phyloP scores from a whole-genome alignment of 2,797 vertebrate species.

The Amblyraja radiata region DNA sequence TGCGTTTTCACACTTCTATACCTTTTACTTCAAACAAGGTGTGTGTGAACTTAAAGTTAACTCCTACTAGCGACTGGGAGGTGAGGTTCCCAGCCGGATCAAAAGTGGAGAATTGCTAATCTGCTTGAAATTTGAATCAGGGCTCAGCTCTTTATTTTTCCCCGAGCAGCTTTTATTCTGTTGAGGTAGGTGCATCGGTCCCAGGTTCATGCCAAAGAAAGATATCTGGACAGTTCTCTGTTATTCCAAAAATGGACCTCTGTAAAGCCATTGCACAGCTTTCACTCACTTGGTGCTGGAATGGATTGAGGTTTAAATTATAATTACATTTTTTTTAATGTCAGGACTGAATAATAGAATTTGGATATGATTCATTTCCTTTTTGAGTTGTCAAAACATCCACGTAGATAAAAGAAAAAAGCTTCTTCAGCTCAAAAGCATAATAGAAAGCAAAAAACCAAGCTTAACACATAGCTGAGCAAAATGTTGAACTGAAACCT shows the following conservation, averaged over 20 bases:
- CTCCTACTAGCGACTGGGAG: no score
- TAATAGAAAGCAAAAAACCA: background rate
- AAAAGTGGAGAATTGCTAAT: background rate
- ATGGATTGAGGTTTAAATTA: no score
- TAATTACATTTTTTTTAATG: background rate
- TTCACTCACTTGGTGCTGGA: background rate
- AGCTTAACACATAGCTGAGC: background rate
- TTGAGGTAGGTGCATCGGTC: background rate
- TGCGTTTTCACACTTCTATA: no score
- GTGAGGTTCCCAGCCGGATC: background rate
- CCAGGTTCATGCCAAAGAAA: background rate
- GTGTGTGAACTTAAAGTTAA: background rate
- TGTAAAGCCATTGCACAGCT: background rate
- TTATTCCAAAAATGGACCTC: background rate
- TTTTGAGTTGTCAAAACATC: background rate
- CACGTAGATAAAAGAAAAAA: background rate
- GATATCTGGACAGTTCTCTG: background rate
- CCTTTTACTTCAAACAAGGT: background rate
- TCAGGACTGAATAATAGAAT: background rate
- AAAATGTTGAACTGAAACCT: background rate
- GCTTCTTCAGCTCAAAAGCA: background rate
- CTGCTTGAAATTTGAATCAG: background rate
- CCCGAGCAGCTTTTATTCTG: background rate
- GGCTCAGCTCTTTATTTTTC: background rate
- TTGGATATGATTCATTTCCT: background rate